Percentiles rank a stretch among this genome's conserved stretches.
phyloP scores from a whole-genome alignment of 2,797 vertebrate genomes.

The Halcyon leucocephala region DNA sequence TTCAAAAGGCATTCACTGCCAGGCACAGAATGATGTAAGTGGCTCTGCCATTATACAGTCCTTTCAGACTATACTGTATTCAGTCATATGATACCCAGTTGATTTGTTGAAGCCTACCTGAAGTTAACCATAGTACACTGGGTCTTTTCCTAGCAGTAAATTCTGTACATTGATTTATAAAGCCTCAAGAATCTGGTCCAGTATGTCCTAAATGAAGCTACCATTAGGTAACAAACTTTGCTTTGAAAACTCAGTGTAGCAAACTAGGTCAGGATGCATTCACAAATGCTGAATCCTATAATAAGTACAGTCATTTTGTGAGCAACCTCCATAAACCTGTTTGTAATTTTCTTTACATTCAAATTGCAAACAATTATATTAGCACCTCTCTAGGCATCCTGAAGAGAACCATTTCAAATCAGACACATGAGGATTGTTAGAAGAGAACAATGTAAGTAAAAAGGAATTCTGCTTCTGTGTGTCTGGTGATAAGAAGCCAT shows the following conservation, averaged over 20 bases:
- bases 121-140: not conserved
- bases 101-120: not conserved
- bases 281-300: not conserved
- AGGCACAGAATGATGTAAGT: not conserved
- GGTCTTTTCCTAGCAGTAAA: not conserved
- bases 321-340: not conserved
- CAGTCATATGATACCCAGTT: not conserved
- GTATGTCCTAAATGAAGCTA: not conserved
- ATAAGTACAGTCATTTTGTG: not conserved
- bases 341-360: constrained; percentile 23
- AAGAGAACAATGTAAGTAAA: not conserved
- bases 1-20: not conserved
- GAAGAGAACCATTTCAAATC: constrained; percentile 1
- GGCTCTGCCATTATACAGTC: not conserved
- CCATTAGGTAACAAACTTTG: not conserved
- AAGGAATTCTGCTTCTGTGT: constrained; percentile 9
- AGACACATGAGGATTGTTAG: not conserved
- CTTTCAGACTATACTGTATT: not conserved
- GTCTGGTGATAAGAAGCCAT: constrained; percentile 32
- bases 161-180: not conserved
- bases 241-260: not conserved
- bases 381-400: not conserved
- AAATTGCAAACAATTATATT: not conserved
- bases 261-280: not conserved
- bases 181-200: rapidly evolving